Evolutionary conservation across 64 coral and sea anemone genomes (phyloP).

Genomic region (Anthopleura sola): DNA sequence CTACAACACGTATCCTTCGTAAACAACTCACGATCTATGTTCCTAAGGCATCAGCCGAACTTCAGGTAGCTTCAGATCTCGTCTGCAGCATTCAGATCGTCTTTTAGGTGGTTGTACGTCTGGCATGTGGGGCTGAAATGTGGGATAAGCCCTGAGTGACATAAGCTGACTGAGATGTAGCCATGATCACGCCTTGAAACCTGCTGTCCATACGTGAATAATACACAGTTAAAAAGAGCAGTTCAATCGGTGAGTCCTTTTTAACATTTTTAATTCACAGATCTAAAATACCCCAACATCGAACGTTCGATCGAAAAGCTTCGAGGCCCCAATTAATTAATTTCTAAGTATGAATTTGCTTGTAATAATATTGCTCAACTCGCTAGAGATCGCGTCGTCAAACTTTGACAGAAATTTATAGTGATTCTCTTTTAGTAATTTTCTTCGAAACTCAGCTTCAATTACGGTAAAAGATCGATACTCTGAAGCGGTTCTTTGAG

Average conservation of each 20-base stretch:
- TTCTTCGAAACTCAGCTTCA: background rate
- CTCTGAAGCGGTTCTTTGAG: background rate
- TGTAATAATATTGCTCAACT: background rate
- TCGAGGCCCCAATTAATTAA: constrained; percentile 1
- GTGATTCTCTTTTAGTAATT: background rate
- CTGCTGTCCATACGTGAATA: background rate
- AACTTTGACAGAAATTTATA: background rate
- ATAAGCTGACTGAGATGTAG: constrained; percentile 7
- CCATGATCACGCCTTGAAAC: constrained; percentile 24
- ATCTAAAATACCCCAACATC: background rate
- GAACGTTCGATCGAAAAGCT: background rate
- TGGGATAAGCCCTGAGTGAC: background rate
- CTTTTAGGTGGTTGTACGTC: background rate
- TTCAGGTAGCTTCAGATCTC: background rate
- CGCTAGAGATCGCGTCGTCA: background rate
- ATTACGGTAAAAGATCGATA: background rate
- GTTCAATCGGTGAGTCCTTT: background rate
- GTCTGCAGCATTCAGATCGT: background rate
- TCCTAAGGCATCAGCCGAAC: background rate
- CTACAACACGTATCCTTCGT: background rate
- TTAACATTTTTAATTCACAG: background rate
- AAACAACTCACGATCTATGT: background rate
- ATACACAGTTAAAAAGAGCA: constrained; percentile 16
- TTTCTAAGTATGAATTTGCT: background rate
- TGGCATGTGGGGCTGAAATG: background rate